Evolutionary conservation across 2,888 invertebrate genomes (phyloP), one percentile per base, ranked within the genome.

Genomic region (Tachystola acroxantha): DNA sequence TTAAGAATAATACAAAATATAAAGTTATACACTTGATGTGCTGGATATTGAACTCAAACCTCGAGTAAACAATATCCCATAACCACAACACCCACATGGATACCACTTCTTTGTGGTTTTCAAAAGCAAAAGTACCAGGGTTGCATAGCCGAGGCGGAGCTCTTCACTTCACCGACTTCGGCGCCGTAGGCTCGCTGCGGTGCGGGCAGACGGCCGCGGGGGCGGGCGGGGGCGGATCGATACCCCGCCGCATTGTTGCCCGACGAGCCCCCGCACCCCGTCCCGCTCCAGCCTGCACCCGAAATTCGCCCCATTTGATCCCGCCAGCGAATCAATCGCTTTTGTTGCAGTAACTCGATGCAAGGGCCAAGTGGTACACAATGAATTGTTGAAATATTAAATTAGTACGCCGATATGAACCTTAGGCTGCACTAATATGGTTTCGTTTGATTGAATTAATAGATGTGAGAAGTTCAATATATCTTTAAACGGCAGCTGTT

Each of bases 211-310:
- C 75, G 69, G 58, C 56, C 63, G 43, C 33, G 27, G 52, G 53
- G 50, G 59, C 59, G 55, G 54, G 57, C 56, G 68, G 61, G 70
- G 72, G 73, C 65, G 74, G 82, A 84, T 84, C 82, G 81, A 84
- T 84, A 82, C 64, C 64, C 67, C 62, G 81, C 78, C 85, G 84
- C 85, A 84, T 84, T 84, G 84, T 85, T 84, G 67, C 75, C 78
- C 65, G 68, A 53, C 59, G 57, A 50, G 52, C 56, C 48, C 53
- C 45, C 58, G 60, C 62, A 51, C 63, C 52, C 56, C 53, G 61
- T 62, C 63, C 58, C 64, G 64, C 62, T 66, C 45, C 58, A 48
- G 57, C 69, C 64, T 69, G 68, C 76, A 74, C 70, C 78, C 70
- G 50, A 79, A 81, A 71, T 82, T 80, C 78, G 80, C 84, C 80